phyloP scores from a whole-genome alignment of 1,140 invertebrate species.

The Magallana ariakensis region DNA sequence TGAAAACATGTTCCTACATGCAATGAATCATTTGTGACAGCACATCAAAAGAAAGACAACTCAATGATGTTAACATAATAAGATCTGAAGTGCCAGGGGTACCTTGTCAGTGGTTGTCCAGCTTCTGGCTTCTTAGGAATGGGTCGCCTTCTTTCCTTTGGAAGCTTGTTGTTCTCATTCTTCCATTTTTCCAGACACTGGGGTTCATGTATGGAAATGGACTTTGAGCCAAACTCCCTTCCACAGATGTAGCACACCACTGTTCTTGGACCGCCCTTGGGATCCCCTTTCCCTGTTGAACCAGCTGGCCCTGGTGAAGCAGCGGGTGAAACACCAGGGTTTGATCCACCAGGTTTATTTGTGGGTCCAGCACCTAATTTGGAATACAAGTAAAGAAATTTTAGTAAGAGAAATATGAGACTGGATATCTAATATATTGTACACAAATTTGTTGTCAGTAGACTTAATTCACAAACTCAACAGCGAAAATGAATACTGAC shows the following conservation, averaged over 20 bases:
- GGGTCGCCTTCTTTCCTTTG: constrained; percentile 82
- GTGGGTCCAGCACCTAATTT: constrained; percentile 74
- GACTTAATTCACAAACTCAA: too few relatives aligned
- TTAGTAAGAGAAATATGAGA: too few relatives aligned
- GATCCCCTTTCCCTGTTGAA: constrained; percentile 26
- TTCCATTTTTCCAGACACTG: constrained; percentile 89
- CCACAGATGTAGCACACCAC: constrained; percentile 80
- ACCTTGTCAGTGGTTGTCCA: constrained; percentile 58
- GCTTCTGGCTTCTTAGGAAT: constrained; percentile 83
- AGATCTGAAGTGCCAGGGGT: background rate
- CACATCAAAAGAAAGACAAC: background rate
- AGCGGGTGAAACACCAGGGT: background rate
- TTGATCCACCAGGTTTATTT: constrained; percentile 2
- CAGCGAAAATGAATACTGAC: background rate
- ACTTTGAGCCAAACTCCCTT: constrained; percentile 79
- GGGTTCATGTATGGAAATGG: constrained; percentile 87
- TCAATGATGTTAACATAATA: background rate
- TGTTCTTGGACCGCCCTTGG: constrained; percentile 45
- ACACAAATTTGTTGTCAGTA: too few relatives aligned
- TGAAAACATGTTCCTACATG: background rate
- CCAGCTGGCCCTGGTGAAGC: background rate
- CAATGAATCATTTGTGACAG: background rate
- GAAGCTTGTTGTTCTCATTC: constrained; percentile 85
- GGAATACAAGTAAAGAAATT: constrained; percentile 80
- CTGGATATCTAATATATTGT: too few relatives aligned